Evolutionary conservation across 2,888 invertebrate species (phyloP), one percentile per base, ranked within the genome.

Genomic region (Diachrysia chrysitis): DNA sequence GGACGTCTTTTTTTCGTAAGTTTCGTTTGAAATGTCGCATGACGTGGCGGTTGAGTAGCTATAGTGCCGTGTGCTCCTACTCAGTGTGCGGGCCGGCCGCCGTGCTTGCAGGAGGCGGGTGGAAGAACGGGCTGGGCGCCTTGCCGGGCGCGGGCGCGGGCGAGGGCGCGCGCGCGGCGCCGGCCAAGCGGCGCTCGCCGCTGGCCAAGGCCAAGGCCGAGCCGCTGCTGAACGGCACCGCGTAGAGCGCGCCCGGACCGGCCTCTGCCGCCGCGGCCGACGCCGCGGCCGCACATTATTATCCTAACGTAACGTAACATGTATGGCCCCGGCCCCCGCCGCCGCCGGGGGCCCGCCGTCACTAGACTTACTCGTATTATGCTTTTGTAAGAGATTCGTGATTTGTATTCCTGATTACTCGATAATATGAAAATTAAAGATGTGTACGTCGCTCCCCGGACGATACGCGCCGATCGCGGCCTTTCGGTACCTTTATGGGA

Each of bases 181-280:
- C 83, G 85, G 86, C 64, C 88, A 89, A 90, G 89, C 88, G 88
- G 57, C 90, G 92, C 83, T 89, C 89, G 73, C 86, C 86, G 77
- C 95, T 94, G 85, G 92, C 92, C 87, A 96, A 96, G 92, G 93
- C 96, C 82, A 96, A 96, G 89, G 74, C 84, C 81, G 96, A 96
- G 92, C 93, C 96, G 88, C 95, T 97, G 91, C 96, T 97, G 81
- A 97, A 97, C 92, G 97, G 97, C 93, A 96, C 97, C 81, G 95
- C 96, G 90, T 96, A 95, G 90, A n/a, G 35, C 53, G 29, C 42
- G 58, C 58, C 64, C 42, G 35, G 54, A 55, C 69, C 58, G 63
- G 67, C 70, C 25, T 54, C 58, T 55, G 56, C 64, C n/a, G n/a
- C 59, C 62, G 60, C 60, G 63, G 29, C 61, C 73, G 72, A 74